Base-by-base conservation (phyloP, 1,140 invertebrate species). In the Gonatopus flavifemur region DNA sequence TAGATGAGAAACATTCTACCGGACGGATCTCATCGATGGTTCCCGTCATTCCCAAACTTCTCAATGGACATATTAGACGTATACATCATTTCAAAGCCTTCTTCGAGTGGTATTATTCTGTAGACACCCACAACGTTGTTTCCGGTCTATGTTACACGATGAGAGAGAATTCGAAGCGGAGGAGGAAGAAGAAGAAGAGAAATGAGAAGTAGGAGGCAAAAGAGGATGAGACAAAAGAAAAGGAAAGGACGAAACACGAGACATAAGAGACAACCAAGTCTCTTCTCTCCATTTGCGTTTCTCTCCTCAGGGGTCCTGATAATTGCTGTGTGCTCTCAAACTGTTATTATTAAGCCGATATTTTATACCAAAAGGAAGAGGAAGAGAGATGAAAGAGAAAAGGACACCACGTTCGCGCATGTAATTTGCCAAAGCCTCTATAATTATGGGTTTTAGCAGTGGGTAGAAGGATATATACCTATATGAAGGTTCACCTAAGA, bases 261-360 rank as follows among this genome's bases (percentile, higher is more conserved):
- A n/a, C n/a, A n/a, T n/a, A n/a, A 20, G 40, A 24, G 50, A 49
- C 44, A 24, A n/a, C n/a, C n/a, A n/a, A n/a, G n/a, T n/a, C 44
- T 66, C 48, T 66, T 63, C 63, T 63, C 57, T n/a, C n/a, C n/a
- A n/a, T n/a, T n/a, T n/a, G n/a, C n/a, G n/a, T n/a, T n/a, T n/a
- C n/a, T 60, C 66, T 69, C 62, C 66, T 69, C 62, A 49, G 64
- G 63, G 66, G 66, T 67, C 64, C 69, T 74, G 66, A 76, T 76
- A 76, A 76, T 76, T 76, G 71, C 69, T 55, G 71, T n/a, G n/a
- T 74, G 69, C 74, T 69, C 70, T 74, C 69, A 69, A 74, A 76
- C 72, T 73, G 71, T 76, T 76, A 76, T 76, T 76, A 76, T 76
- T 76, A 76, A 76, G 69, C 72, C 74, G 72, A 76, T 73, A 75